Conservation (phyloP, 1,140 invertebrate species). For the Callitettix versicolor region DNA sequence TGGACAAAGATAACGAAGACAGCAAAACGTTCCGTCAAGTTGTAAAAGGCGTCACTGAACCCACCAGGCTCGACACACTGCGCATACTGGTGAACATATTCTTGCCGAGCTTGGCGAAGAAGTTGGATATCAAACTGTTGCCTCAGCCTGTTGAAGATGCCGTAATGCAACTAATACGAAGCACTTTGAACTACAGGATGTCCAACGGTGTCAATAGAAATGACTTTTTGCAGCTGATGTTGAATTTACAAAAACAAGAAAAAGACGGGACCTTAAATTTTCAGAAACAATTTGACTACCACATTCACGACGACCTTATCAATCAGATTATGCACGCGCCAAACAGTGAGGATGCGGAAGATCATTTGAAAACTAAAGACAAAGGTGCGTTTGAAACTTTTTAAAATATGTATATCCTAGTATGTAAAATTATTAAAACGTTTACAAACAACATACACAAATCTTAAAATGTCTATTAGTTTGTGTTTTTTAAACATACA, state of each 20-base stretch:
- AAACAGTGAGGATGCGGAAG: too few species aligned
- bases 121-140: not conserved
- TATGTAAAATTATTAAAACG: too few species aligned
- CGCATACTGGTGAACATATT: constrained; percentile 8
- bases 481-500: too few species aligned
- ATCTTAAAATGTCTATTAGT: too few species aligned
- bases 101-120: constrained; percentile 6
- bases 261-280: too few species aligned
- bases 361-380: too few species aligned
- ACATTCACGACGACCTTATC: too few species aligned
- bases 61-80: constrained; percentile 10
- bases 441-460: too few species aligned
- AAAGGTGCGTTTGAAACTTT: too few species aligned
- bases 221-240: constrained; percentile 28
- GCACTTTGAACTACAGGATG: constrained; percentile 23
- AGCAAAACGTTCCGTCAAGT: constrained; percentile 3
- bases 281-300: too few species aligned
- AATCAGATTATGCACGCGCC: too few species aligned
- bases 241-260: constrained; percentile 24
- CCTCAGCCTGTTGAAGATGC: constrained; percentile 18
- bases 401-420: too few species aligned
- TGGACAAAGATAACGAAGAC: constrained; percentile 12
- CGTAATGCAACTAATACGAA: constrained; percentile 21
- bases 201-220: constrained; percentile 16
- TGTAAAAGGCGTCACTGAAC: not conserved